Evolutionary conservation across 1,140 invertebrate species (phyloP).

Genomic region (Eciton burchellii): DNA sequence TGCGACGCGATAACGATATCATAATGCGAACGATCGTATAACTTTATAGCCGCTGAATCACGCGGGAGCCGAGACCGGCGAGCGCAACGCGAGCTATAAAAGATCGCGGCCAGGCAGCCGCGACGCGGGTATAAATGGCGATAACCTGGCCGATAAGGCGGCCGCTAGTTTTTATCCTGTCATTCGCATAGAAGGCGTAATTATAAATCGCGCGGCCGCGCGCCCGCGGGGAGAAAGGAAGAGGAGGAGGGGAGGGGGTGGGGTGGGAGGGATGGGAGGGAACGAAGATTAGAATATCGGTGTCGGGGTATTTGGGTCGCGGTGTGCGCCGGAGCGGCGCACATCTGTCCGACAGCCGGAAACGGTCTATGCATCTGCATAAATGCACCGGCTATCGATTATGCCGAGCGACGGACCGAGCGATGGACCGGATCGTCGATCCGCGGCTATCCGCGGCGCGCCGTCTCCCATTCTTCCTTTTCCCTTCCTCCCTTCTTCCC

Average conservation of each 20-base stretch:
- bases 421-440: conserved; percentile 34
- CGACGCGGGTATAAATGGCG: conserved; percentile 36
- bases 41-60: conserved; percentile 1
- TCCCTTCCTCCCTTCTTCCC: not conserved
- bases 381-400: conserved; percentile 54
- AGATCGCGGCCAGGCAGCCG: conserved; percentile 4
- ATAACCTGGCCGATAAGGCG: conserved; percentile 39
- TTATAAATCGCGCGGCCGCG: not conserved
- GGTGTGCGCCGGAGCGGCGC: not conserved
- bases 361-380: conserved; percentile 56
- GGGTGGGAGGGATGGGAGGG: too few relatives aligned
- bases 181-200: conserved; percentile 25
- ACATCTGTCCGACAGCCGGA: conserved; percentile 52
- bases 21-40: conserved; percentile 20
- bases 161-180: conserved; percentile 28
- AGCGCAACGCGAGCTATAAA: conserved; percentile 19
- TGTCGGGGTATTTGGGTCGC: conserved; percentile 51
- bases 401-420: conserved; percentile 40
- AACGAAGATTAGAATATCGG: conserved; percentile 43
- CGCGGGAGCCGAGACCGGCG: not conserved
- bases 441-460: not conserved
- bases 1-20: not conserved
- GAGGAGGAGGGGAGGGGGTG: too few relatives aligned
- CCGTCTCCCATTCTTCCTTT: not conserved
- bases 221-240: not conserved